These are phyloP conservation scores for Gisinianus flammeolus DNA, from an alignment of 2,888 invertebrate genomes.

Conservation along the genomic window DNA sequence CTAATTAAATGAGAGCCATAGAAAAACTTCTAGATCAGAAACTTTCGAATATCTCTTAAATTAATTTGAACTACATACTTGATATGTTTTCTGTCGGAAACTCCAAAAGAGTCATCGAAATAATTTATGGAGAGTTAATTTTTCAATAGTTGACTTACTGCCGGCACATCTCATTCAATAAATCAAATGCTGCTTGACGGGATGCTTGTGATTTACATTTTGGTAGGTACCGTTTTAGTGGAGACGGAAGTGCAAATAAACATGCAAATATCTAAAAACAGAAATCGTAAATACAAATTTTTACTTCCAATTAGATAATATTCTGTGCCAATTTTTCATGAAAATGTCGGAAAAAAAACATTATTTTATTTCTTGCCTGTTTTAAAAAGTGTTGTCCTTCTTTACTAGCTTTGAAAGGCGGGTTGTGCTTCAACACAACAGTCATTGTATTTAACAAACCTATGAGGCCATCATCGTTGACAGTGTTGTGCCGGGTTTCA, in stretches of 20 bases:
- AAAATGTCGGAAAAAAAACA: background rate
- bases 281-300: conserved; percentile 17
- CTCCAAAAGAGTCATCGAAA: too few relatives aligned
- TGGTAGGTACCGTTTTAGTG: conserved; percentile 81
- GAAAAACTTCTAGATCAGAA: too few relatives aligned
- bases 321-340: conserved; percentile 4
- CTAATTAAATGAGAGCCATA: too few relatives aligned
- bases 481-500: conserved; percentile 79
- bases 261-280: conserved; percentile 70
- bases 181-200: conserved; percentile 87
- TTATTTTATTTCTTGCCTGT: conserved; percentile 64
- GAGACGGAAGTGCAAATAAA: conserved; percentile 87
- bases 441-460: conserved; percentile 84
- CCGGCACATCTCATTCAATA: conserved; percentile 85
- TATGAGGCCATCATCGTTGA: conserved; percentile 89
- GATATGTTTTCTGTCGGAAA: too few relatives aligned
- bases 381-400: conserved; percentile 74
- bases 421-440: conserved; percentile 87
- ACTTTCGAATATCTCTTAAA: too few relatives aligned
- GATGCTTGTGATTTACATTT: conserved; percentile 90
- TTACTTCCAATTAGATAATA: conserved; percentile 19
- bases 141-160: background rate
- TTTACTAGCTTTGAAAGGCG: conserved; percentile 81
- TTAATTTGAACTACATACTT: too few relatives aligned
- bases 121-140: too few relatives aligned